A percentile compares a stretch with the other conserved stretches of the same genome.
Evolutionary conservation across 2,113 vertebrate species (phyloP).

Genomic region (Lepus timidus): DNA sequence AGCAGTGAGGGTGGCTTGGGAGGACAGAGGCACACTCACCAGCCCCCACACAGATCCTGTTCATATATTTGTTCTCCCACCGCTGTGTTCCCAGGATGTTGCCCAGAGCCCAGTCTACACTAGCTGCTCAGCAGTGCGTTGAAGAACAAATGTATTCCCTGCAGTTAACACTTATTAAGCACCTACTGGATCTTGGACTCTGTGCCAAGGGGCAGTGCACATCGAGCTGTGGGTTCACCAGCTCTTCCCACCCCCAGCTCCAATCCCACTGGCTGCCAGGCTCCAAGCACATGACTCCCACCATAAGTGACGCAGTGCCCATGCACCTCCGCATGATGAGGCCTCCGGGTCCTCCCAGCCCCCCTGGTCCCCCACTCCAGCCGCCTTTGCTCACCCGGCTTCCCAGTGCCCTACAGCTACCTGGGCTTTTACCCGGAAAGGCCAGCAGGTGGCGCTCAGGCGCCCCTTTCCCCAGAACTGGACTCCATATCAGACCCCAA

Average conservation of each 20-base stretch:
- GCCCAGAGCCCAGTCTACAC: not conserved
- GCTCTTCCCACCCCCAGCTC: not conserved
- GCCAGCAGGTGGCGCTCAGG: constrained; percentile 73
- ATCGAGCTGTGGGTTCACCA: not conserved
- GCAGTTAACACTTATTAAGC: not conserved
- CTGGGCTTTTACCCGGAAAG: not conserved
- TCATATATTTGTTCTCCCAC: not conserved
- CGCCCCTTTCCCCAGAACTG: not conserved
- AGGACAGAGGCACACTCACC: not conserved
- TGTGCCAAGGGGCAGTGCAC: not conserved
- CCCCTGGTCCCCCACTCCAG: not conserved
- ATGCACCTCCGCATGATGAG: not conserved
- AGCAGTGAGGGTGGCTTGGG: not conserved
- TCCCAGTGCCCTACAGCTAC: constrained; percentile 69
- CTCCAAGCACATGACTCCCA: not conserved
- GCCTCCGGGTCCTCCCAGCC: not conserved
- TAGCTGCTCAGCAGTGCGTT: not conserved
- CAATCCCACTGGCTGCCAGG: constrained; percentile 3
- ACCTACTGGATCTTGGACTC: not conserved
- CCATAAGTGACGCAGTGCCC: not conserved
- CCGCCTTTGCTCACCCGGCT: not conserved
- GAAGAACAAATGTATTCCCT: not conserved
- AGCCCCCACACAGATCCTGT: not conserved
- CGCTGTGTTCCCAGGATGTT: constrained; percentile 30
- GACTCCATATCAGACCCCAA: constrained; percentile 40